Base-by-base conservation (phyloP, 2,888 invertebrate species). In the Agriotes lineatus region DNA sequence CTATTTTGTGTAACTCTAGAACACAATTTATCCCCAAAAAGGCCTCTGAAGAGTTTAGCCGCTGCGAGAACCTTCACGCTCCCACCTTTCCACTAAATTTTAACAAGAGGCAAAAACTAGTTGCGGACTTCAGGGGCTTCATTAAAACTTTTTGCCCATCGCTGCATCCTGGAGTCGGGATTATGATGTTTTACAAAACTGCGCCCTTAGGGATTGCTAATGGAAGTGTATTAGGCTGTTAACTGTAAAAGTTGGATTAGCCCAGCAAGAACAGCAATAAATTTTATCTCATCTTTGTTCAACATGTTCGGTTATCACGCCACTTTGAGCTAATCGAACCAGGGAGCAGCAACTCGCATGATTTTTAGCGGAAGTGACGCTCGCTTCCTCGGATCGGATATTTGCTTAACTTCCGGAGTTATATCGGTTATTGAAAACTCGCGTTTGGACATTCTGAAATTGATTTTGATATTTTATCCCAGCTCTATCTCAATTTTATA, bases 401-500 rank as follows among this genome's bases (percentile, higher is more conserved):
- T 52, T 52, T 33, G 52, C 33, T 52, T 19, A 16, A 35, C 52
- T 52, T 52, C 52, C 52, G 33, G 33, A 9, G 52, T 33, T 30
- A 52, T 33, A 52, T 33, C 52, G 14, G 16, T 25, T 33, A 48
- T 48, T 48, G 48, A 48, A 48, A 48, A 5, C 12, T 3, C 12
- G 2, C n/a, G n/a, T 9, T 16, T 18, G 35, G 33, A 10, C 33
- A 18, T n/a, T 7, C 14, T 52, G 33, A 7, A 30, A 52, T 52
- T 52, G 52, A 52, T 52, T 52, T 52, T 52, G 18, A 5, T 16
- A 42, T 42, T n/a, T n/a, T n/a, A n/a, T n/a, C n/a, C n/a, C n/a
- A n/a, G n/a, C n/a, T n/a, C n/a, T n/a, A n/a, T n/a, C n/a, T n/a
- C n/a, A n/a, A n/a, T n/a, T n/a, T n/a, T n/a, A n/a, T n/a, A n/a